Evolutionary conservation across 2,888 invertebrate genomes (phyloP).

Genomic region (Xestia ashworthii): DNA sequence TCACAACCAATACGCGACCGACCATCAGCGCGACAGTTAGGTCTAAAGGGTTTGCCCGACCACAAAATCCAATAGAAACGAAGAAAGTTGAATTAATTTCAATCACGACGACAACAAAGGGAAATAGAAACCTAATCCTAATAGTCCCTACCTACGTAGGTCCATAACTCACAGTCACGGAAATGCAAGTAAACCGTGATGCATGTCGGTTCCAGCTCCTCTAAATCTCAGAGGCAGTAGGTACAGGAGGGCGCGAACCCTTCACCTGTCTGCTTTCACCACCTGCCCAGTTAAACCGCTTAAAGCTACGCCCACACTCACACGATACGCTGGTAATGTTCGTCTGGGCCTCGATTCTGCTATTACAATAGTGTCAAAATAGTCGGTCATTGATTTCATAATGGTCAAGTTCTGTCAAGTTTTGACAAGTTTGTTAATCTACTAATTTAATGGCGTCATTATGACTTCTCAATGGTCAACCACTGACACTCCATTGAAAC

Average conservation of each 20-base stretch:
- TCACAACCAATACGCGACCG: too few relatives aligned
- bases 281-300: conserved; percentile 78
- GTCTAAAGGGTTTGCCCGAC: neutral
- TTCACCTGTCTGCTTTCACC: conserved; percentile 81
- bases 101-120: conserved; percentile 4
- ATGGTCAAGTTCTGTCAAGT: too few relatives aligned
- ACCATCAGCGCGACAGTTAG: too few relatives aligned
- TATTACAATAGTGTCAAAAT: too few relatives aligned
- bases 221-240: conserved; percentile 26
- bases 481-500: too few relatives aligned
- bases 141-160: too few relatives aligned
- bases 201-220: conserved; percentile 38
- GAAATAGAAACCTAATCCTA: conserved; percentile 1
- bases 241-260: conserved; percentile 66
- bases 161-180: neutral
- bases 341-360: too few relatives aligned
- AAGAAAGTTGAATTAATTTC: conserved; percentile 6
- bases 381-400: too few relatives aligned
- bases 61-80: neutral
- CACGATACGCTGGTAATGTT: neutral
- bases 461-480: too few relatives aligned
- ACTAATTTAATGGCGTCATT: too few relatives aligned
- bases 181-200: conserved; percentile 8
- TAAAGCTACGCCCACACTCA: conserved; percentile 65
- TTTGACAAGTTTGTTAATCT: too few relatives aligned